These are phyloP conservation scores for Sturnus vulgaris DNA, from an alignment of 2,113 vertebrate genomes.

Conservation along the genomic window DNA sequence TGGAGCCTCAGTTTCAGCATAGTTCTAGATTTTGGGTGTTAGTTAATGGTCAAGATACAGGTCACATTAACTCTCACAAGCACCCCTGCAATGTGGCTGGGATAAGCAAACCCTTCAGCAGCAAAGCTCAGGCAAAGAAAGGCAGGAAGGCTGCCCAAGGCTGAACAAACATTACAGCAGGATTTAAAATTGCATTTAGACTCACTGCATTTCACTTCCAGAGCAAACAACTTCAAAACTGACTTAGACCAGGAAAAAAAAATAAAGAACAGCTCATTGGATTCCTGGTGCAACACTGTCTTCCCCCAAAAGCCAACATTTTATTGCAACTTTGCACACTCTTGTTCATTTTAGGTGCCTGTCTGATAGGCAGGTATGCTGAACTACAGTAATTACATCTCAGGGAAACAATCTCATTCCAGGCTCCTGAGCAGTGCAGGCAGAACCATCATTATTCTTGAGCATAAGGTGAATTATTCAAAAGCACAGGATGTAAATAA, in stretches of 20 bases:
- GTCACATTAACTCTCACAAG: not conserved
- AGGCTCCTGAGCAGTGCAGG: not conserved
- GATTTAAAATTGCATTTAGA: not conserved
- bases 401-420: not conserved
- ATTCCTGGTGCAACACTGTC: not conserved
- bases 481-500: not conserved
- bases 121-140: not conserved
- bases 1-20: not conserved
- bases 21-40: not conserved
- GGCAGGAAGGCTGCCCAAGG: not conserved
- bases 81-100: not conserved
- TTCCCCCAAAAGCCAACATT: not conserved
- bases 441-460: not conserved
- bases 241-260: not conserved
- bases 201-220: not conserved
- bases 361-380: not conserved
- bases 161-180: not conserved
- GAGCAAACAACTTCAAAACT: not conserved
- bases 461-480: not conserved
- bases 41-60: not conserved
- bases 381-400: not conserved
- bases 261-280: not conserved
- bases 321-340: not conserved
- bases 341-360: not conserved
- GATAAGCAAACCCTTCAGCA: not conserved